These are phyloP conservation scores for Nephrocerus scutellatus DNA, from an alignment of 2,888 invertebrate genomes.

Conservation along the genomic window DNA sequence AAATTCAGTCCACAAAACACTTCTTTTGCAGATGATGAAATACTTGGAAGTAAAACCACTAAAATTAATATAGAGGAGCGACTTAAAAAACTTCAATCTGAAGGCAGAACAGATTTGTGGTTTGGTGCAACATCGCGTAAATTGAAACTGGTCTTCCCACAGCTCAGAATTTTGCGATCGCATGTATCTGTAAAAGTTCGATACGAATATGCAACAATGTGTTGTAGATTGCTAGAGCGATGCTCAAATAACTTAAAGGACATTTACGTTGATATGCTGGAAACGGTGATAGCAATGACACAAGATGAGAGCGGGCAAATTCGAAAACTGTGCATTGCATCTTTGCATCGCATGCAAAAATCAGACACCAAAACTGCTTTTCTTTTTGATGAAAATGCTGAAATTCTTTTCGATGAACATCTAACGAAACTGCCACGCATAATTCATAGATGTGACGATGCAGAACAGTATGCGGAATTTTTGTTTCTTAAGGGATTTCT, in stretches of 20 bases:
- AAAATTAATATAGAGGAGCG: constrained; percentile 27
- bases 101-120: constrained; percentile 45
- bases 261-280: constrained; percentile 57
- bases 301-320: constrained; percentile 60
- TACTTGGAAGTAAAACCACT: constrained; percentile 27
- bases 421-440: constrained; percentile 58
- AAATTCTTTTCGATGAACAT: constrained; percentile 55
- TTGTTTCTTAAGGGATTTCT: constrained; percentile 64
- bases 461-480: constrained; percentile 56
- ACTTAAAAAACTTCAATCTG: constrained; percentile 29
- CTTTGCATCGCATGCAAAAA: constrained; percentile 44
- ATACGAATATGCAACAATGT: constrained; percentile 55
- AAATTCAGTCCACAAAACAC: constrained; percentile 3
- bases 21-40: constrained; percentile 20
- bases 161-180: constrained; percentile 52
- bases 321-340: constrained; percentile 41
- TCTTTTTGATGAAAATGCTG: constrained; percentile 44
- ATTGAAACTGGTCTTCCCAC: constrained; percentile 36
- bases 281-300: constrained; percentile 60
- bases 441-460: constrained; percentile 59
- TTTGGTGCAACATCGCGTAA: constrained; percentile 37
- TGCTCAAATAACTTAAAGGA: constrained; percentile 59
- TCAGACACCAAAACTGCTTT: constrained; percentile 19
- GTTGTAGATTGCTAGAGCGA: constrained; percentile 52
- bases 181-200: constrained; percentile 59